Base-by-base conservation (phyloP, 1,140 invertebrate species). In the Solen grandis region DNA sequence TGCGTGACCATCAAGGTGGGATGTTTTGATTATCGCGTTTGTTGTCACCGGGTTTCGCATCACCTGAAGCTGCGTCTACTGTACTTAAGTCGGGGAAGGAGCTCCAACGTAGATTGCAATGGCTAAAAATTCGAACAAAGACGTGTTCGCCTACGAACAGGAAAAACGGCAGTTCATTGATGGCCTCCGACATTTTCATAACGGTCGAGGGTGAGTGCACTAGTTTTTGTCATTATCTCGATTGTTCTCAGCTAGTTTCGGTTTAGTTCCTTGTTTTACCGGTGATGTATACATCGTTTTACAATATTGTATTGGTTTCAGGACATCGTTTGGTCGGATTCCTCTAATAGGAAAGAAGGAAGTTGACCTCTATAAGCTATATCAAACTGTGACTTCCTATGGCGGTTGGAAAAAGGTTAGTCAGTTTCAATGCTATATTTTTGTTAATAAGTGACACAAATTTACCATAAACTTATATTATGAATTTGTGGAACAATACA, bases 391-490 rank as follows among this genome's bases (percentile, higher is more conserved):
- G n/a, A 97, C 96, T 80, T 95, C 95, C 66, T 94, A 96, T 88
- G 97, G 97, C 87, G 97, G 97, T 89, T 97, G 97, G 94, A 95
- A 97, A 86, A 98, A 97, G 95, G 97, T 98, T 76, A 29, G 22
- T 63, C 19, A 14, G 33, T 36, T 22, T 41, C 8, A 62, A 16
- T 25, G 31, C 27, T 19, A 25, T 62, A 27, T 62, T 29, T 29
- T 29, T 62, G 19, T 29, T 29, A 27, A 22, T 25, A 25, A 62
- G 19, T 22, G 14, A 62, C n/a, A n/a, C 31, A 33, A 62, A 25
- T 2, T 1, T 1, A 25, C 27, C 52, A 22, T 25, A 16, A 5
- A 27, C 19, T 73, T 59, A 38, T 59, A 60, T 46, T 27, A 19
- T 62, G 33, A 29, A 8, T 8, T 62, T 4, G 16, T 3, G 33